Evolutionary conservation across 2,888 invertebrate species (phyloP), one percentile per base, ranked within the genome.

Genomic region (Epinotia brunnichana): DNA sequence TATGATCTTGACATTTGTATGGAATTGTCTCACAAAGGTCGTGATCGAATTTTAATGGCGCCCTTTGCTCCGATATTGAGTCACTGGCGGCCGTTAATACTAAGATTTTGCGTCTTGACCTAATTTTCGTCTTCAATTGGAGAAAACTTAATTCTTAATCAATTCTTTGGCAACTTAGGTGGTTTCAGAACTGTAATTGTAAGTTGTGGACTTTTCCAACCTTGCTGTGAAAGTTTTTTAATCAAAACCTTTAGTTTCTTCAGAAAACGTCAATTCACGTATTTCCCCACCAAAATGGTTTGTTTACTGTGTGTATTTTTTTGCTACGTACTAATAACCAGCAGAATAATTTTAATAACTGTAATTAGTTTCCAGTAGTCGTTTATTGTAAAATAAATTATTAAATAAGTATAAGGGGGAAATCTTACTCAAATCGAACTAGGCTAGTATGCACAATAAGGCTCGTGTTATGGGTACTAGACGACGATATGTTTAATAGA

Each of bases 1-100:
- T 83, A 84, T 82, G 82, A 78, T 83, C 83, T 84, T 86, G 85
- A 85, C 86, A 86, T 86, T 86, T 85, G 80, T 79, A 80, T 79
- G 78, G 81, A 80, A 85, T 82, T 81, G 77, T 82, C 82, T 82
- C 78, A 66, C 81, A 48, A 81, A 83, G 82, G 76, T 81, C 78
- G 79, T 81, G 83, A 83, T 82, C 81, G 81, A 80, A 79, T 81
- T 82, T 77, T 77, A 84, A 84, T 80, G 80, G 74, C 74, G 80
- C 77, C 75, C 72, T 74, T 77, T 76, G 63, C 29, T 44, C 64
- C 54, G 24, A 70, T 66, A 60, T 63, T 68, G 57, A 73, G 69
- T 68, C 72, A 68, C 62, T 56, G 13, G 13, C 61, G 51, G 24
- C 63, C 2, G 3, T 56, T 51, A 51, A 21, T 62, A 54, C 57